Evolutionary conservation across 30 jellyfish, hydroid and myxozoan genomes (phyloP).

Genomic region (Chrysaora quinquecirrha): DNA sequence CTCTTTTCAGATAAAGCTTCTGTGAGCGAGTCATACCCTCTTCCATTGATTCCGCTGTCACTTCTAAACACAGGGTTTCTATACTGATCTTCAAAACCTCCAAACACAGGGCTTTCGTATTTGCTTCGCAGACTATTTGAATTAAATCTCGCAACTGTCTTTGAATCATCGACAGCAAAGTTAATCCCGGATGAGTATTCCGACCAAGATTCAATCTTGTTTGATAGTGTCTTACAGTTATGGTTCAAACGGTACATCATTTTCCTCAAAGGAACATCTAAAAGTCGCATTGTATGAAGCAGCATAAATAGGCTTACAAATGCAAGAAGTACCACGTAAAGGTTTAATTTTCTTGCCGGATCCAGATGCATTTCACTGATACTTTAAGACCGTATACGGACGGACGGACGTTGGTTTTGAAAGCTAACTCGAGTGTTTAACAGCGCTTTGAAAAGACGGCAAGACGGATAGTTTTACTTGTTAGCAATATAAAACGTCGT

Average conservation of each 20-base stretch:
- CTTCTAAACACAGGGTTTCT: not conserved
- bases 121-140: not conserved
- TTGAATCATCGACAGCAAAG: not conserved
- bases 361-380: constrained; percentile 44
- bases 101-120: not conserved
- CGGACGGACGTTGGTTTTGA: too few species aligned
- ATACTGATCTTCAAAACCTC: too few species aligned
- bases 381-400: too few species aligned
- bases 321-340: constrained; percentile 33
- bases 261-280: constrained; percentile 10
- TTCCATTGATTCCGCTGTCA: not conserved
- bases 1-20: not conserved
- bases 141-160: not conserved
- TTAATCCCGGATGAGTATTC: not conserved
- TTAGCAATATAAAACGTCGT: too few species aligned
- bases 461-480: too few species aligned
- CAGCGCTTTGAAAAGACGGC: too few species aligned
- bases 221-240: not conserved
- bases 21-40: not conserved
- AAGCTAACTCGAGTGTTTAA: too few species aligned
- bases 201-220: not conserved
- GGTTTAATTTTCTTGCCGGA: constrained; percentile 24
- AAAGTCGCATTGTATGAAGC: constrained; percentile 38
- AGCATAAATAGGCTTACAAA: constrained; percentile 36
- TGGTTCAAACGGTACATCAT: not conserved